Evolutionary conservation across 2,113 vertebrate species (phyloP).

Genomic region (Pipra filicauda): DNA sequence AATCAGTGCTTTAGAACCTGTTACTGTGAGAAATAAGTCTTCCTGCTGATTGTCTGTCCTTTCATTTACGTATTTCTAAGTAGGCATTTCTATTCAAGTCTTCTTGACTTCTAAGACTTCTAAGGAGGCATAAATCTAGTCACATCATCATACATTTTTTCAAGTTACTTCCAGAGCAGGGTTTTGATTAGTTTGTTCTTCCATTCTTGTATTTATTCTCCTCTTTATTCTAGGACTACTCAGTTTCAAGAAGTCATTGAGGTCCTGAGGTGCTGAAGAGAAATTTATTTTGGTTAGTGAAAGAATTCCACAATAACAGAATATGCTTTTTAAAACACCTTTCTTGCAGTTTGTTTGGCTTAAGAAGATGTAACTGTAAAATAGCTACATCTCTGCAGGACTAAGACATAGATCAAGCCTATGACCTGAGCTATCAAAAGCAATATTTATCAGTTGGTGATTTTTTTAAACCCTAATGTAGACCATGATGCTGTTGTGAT

Average conservation of each 20-base stretch:
- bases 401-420: neutral
- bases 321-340: neutral
- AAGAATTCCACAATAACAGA: neutral
- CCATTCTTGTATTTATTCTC: neutral
- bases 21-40: neutral
- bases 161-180: neutral
- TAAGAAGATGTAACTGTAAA: neutral
- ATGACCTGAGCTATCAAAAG: neutral
- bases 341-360: neutral
- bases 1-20: neutral
- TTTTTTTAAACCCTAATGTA: neutral
- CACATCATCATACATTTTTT: neutral
- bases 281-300: neutral
- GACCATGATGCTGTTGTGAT: neutral
- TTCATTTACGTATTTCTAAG: neutral
- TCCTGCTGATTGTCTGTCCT: neutral
- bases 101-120: neutral
- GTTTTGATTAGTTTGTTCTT: neutral
- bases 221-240: neutral
- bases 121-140: neutral
- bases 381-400: neutral
- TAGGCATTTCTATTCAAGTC: neutral
- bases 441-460: neutral
- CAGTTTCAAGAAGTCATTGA: neutral
- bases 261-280: neutral